Evolutionary conservation across 2,888 invertebrate species (phyloP).

Genomic region (Idaea straminata): DNA sequence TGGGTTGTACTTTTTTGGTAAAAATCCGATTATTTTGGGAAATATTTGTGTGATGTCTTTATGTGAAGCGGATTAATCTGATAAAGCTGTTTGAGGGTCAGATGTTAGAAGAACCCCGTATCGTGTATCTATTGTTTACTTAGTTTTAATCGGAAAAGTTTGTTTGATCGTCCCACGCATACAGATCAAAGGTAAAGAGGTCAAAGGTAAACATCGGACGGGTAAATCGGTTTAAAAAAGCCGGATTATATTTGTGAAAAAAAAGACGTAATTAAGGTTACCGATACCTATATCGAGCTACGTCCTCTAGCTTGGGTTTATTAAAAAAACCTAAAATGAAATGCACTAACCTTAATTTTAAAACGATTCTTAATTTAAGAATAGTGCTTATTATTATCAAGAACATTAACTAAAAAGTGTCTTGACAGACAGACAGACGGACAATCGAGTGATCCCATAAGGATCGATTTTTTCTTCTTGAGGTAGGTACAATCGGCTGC

Average conservation of each 20-base stretch:
- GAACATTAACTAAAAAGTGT: too few species aligned
- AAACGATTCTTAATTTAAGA: too few species aligned
- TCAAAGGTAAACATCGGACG: not conserved
- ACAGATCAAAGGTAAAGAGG: not conserved
- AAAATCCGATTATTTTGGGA: slow-evolving; percentile 50
- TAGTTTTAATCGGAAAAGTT: not conserved
- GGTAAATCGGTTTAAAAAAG: not conserved
- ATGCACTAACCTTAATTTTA: too few species aligned
- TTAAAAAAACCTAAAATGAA: too few species aligned
- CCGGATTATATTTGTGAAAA: not conserved
- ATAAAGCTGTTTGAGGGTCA: not conserved
- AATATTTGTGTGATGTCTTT: slow-evolving; percentile 48
- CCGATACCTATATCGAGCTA: too few species aligned
- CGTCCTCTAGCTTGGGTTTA: too few species aligned
- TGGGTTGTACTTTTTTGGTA: slow-evolving; percentile 50
- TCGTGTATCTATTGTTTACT: not conserved
- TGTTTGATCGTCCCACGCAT: not conserved
- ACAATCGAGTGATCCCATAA: too few species aligned
- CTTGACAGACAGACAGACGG: too few species aligned
- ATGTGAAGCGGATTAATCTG: slow-evolving; percentile 29
- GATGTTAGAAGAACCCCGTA: not conserved
- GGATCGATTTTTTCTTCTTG: too few species aligned
- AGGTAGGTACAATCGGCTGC: too few species aligned
- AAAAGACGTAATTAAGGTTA: too few species aligned
- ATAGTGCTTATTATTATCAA: too few species aligned